phyloP scores from a whole-genome alignment of 2,888 invertebrate species.

The Latrodectus elegans region DNA sequence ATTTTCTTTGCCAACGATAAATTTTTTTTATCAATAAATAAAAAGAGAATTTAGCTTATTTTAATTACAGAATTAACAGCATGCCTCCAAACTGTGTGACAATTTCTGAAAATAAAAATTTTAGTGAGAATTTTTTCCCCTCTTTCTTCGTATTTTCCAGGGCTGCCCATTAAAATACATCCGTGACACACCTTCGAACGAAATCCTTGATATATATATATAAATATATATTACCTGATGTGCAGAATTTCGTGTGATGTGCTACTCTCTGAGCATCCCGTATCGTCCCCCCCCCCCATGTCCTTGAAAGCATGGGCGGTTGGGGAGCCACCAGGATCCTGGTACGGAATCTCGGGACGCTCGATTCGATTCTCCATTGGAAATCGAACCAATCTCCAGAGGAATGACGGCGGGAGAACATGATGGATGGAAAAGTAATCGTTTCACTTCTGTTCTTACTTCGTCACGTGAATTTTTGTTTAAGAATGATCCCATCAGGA shows the following conservation, averaged over 20 bases:
- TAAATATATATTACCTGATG: not conserved
- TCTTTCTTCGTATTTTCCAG: not conserved
- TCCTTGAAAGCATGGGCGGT: not conserved
- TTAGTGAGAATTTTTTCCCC: too few relatives aligned
- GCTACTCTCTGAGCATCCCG: not conserved
- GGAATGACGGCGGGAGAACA: not conserved
- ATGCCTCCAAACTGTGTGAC: too few relatives aligned
- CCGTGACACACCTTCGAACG: not conserved
- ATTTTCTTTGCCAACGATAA: too few relatives aligned
- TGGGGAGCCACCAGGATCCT: not conserved
- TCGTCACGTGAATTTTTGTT: not conserved
- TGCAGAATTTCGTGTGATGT: not conserved
- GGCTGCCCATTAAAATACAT: not conserved
- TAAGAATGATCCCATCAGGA: not conserved
- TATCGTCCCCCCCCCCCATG: not conserved
- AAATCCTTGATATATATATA: not conserved
- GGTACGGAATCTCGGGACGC: not conserved
- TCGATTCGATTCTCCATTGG: not conserved
- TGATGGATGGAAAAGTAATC: not conserved
- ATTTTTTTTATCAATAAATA: too few relatives aligned
- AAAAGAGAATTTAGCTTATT: too few relatives aligned
- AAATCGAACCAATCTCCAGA: not conserved
- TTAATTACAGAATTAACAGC: too few relatives aligned
- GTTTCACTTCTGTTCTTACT: not conserved
- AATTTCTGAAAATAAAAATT: too few relatives aligned